Evolutionary conservation across 2,113 vertebrate genomes (phyloP).

Genomic region (Montifringilla adamsi): DNA sequence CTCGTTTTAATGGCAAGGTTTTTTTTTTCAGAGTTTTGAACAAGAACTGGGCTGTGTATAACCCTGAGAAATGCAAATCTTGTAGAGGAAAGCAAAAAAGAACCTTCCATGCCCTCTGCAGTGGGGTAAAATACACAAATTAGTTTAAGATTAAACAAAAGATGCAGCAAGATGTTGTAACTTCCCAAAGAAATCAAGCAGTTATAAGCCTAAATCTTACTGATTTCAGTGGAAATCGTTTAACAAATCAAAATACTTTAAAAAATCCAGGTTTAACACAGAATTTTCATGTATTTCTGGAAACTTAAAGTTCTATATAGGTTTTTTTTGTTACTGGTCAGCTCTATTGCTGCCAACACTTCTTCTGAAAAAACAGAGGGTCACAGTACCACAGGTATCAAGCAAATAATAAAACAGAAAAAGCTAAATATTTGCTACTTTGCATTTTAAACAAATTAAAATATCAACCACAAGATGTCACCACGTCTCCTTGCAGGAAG

Average conservation of each 20-base stretch:
- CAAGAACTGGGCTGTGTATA: background rate
- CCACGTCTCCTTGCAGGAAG: background rate
- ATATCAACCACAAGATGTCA: slow-evolving; percentile 64
- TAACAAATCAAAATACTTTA: background rate
- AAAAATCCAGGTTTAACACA: background rate
- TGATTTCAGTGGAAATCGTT: background rate
- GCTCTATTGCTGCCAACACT: background rate
- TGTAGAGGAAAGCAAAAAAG: background rate
- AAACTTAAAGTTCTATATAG: background rate
- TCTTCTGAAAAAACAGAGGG: background rate
- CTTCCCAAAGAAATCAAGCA: background rate
- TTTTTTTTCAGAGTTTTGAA: background rate
- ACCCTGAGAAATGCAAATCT: background rate
- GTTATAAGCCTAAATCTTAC: background rate
- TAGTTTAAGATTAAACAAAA: background rate
- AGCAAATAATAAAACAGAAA: background rate
- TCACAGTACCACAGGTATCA: background rate
- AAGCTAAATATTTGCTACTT: background rate
- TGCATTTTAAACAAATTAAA: background rate
- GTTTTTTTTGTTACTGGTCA: background rate
- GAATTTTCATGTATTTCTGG: background rate
- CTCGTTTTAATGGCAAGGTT: background rate
- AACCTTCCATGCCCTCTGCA: background rate
- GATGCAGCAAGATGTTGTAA: background rate
- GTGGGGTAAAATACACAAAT: background rate